Evolutionary conservation across 2,797 vertebrate species (phyloP), one percentile per base, ranked within the genome.

Genomic region (Pseudochromis fuscus): DNA sequence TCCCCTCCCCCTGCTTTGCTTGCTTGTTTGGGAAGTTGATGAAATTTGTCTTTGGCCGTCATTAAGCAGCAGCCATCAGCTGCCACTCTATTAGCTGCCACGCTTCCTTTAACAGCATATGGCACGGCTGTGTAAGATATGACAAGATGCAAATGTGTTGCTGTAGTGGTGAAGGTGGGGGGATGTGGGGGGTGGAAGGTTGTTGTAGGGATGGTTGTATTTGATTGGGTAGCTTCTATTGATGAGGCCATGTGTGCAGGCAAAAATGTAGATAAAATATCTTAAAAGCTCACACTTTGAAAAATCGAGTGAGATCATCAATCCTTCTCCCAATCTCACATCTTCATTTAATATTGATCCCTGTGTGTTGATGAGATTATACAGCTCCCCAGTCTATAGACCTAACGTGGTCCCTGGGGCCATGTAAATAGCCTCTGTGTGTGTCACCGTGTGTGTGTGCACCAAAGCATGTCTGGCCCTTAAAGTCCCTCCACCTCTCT

Each of bases 31-130:
- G 75, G 87, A 92, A 88, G 90, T 91, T 93, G 92, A 92, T 93
- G 88, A 92, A 92, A 94, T 94, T 90, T 91, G 88, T 93, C 90
- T 92, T 90, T 91, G 89, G 88, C 87, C 77, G 79, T 93, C 92
- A 93, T 94, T 94, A 93, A 87, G 87, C 91, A 87, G 87, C 82
- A 71, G 75, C 86, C 87, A 90, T 91, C 87, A 90, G 87, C 92
- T 91, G 92, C 86, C 90, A 91, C 89, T 92, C 92, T 92, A 92
- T 94, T 94, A 92, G 91, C 92, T 75, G 90, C 88, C 90, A 93
- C 81, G 91, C 91, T 93, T 89, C 88, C 89, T 92, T 92, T 90
- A 92, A 82, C 87, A 91, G 85, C 93, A 94, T 94, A 93, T 93
- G 94, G 93, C 86, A 81, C 70, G 83, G 76, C 88, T 77, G 87